Evolutionary conservation across 2,797 vertebrate species (phyloP), one percentile per base, ranked within the genome.

Genomic region (Myotis pilosus): DNA sequence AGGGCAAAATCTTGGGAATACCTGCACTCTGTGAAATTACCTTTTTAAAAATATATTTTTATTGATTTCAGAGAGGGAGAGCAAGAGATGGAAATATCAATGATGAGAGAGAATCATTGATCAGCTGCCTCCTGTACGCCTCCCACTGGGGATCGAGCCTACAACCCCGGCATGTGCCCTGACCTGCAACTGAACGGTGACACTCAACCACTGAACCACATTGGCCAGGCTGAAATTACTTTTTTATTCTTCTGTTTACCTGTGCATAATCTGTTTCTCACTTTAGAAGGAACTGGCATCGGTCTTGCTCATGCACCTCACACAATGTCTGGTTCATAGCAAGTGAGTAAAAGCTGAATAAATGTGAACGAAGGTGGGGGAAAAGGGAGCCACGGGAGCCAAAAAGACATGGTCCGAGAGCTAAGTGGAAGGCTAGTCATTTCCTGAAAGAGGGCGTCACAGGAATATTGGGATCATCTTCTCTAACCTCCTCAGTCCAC

Each of bases 361-460:
- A 78, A 66, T 30, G 12, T 75, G 62, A 85, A 38, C 51, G 44
- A 44, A 92, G 49, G 23, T 60, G 30, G 60, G 60, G 15, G 2
- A 10, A 38, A 75, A 76, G 60, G 66, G 78, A 86, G 28, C 28
- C 16, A n/a, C 2, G 2, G 93, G 8, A 69, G n/a, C 38, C 47
- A 41, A 74, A 90, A 94, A 69, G 75, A 30, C 22, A 55, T 1
- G 10, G 19, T 55, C 41, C 15, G 23, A 78, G 64, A 88, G 23
- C 11, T 64, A 87, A 55, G 78, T 10, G 57, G 62, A 85, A 81
- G 25, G 30, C 28, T 47, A 69, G n/a, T 68, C 62, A 90, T 81
- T 95, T 96, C 81, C 28, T 91, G n/a, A 25, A 95, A 88, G 38
- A 76, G 7, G 2, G 20, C 64, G 81, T 87, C 28, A 22, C 20